phyloP scores from a whole-genome alignment of 2,888 invertebrate species.

The Troglohyphantes excavatus region DNA sequence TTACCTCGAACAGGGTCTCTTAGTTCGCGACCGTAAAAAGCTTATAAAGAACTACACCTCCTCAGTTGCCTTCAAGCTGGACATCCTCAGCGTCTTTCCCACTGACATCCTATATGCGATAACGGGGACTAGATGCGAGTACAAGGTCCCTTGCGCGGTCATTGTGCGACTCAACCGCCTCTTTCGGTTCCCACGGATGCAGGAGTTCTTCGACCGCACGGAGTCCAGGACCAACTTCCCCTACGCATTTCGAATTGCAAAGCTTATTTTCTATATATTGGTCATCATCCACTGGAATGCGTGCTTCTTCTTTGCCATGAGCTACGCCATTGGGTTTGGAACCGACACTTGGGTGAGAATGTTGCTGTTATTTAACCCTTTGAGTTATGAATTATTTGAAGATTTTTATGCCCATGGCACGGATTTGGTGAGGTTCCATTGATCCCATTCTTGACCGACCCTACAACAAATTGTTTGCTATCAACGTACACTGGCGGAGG shows the following conservation, averaged over 20 bases:
- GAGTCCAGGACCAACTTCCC: conserved; percentile 97
- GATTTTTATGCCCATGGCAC: too few species aligned
- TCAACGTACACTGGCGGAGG: too few species aligned
- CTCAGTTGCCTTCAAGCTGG: conserved; percentile 86
- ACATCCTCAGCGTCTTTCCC: conserved; percentile 90
- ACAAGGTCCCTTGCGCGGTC: conserved; percentile 88
- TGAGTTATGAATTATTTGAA: too few species aligned
- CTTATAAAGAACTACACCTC: conserved; percentile 89
- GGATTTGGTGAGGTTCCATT: too few species aligned
- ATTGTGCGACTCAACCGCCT: conserved; percentile 94
- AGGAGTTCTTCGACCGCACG: conserved; percentile 97
- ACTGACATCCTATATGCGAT: conserved; percentile 90
- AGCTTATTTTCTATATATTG: conserved; percentile 88
- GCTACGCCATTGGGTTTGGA: conserved; percentile 94
- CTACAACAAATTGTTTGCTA: too few species aligned
- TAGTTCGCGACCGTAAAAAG: conserved; percentile 91
- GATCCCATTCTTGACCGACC: too few species aligned
- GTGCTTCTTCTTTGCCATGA: conserved; percentile 95
- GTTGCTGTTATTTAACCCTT: too few species aligned
- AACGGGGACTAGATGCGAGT: conserved; percentile 81
- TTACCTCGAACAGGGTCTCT: conserved; percentile 94
- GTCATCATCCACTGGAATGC: conserved; percentile 98
- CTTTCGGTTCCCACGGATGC: conserved; percentile 88
- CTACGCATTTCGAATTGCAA: conserved; percentile 91
- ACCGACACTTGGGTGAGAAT: conserved; percentile 88